Evolutionary conservation across 2,888 invertebrate genomes (phyloP).

Genomic region (Rotaria magnacalcarata): DNA sequence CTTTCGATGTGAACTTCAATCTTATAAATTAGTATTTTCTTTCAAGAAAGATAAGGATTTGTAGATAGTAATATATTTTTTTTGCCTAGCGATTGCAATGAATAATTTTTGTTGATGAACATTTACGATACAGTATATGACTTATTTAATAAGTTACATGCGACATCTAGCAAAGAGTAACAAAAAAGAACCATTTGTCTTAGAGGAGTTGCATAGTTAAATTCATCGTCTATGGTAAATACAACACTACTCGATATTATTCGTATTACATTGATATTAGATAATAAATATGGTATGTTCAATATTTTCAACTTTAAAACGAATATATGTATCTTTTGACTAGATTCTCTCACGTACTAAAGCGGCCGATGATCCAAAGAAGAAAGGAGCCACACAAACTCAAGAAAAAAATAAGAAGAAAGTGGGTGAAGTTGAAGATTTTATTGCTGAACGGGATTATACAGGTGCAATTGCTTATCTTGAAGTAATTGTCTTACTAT

Average conservation of each 20-base stretch:
- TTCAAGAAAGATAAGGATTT: too few species aligned
- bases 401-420: conserved; percentile 56
- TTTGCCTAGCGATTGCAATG: too few species aligned
- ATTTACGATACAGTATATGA: too few species aligned
- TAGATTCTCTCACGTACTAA: conserved; percentile 59
- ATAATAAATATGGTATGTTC: conserved; percentile 9
- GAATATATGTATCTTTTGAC: neutral
- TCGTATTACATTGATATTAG: neutral
- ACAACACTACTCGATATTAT: neutral
- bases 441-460: conserved; percentile 81
- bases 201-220: neutral
- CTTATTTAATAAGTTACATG: too few species aligned
- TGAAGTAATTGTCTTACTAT: conserved; percentile 66
- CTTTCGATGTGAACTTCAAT: too few species aligned
- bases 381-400: conserved; percentile 52
- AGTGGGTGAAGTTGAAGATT: conserved; percentile 77
- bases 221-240: neutral
- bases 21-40: too few species aligned
- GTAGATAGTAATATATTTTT: too few species aligned
- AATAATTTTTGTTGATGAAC: too few species aligned
- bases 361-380: conserved; percentile 57
- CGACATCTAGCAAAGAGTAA: too few species aligned
- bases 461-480: conserved; percentile 85
- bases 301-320: neutral
- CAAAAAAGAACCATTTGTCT: too few species aligned